Evolutionary conservation across 2,888 invertebrate species (phyloP).

Genomic region (Philereme vetulata): DNA sequence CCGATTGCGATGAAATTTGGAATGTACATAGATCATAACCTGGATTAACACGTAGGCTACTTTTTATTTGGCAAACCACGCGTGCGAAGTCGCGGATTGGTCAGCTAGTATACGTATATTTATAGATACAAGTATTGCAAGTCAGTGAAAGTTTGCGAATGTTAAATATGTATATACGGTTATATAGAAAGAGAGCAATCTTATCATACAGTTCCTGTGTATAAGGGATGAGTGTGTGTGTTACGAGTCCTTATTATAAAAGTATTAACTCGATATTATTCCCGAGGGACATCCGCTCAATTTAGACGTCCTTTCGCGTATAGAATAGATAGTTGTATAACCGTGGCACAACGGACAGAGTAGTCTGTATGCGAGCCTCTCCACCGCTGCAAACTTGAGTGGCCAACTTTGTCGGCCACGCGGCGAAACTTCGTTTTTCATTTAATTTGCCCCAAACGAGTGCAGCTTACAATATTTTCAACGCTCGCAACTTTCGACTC

Average conservation of each 20-base stretch:
- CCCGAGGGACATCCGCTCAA: constrained; percentile 15
- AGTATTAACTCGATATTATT: constrained; percentile 15
- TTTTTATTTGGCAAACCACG: too few relatives aligned
- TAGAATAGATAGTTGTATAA: constrained; percentile 33
- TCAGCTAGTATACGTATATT: too few relatives aligned
- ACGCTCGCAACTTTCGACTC: constrained; percentile 74
- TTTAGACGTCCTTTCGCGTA: constrained; percentile 14
- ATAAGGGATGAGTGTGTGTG: neutral
- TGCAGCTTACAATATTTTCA: constrained; percentile 81
- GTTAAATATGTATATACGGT: too few relatives aligned
- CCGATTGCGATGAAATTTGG: too few relatives aligned
- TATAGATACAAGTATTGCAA: too few relatives aligned
- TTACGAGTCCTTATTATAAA: constrained; percentile 8
- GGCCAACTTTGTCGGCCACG: constrained; percentile 74
- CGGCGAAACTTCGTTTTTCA: constrained; percentile 79
- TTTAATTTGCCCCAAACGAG: constrained; percentile 82
- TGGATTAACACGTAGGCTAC: too few relatives aligned
- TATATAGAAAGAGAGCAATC: neutral
- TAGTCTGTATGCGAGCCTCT: constrained; percentile 52
- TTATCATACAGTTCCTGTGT: neutral
- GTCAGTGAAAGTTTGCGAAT: too few relatives aligned
- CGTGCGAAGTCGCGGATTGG: too few relatives aligned
- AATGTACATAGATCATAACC: too few relatives aligned
- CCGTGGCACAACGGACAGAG: constrained; percentile 40
- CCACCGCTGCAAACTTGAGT: constrained; percentile 70